Evolutionary conservation across 2,113 vertebrate species (phyloP), one percentile per base, ranked within the genome.

Genomic region (Microtus oregoni): DNA sequence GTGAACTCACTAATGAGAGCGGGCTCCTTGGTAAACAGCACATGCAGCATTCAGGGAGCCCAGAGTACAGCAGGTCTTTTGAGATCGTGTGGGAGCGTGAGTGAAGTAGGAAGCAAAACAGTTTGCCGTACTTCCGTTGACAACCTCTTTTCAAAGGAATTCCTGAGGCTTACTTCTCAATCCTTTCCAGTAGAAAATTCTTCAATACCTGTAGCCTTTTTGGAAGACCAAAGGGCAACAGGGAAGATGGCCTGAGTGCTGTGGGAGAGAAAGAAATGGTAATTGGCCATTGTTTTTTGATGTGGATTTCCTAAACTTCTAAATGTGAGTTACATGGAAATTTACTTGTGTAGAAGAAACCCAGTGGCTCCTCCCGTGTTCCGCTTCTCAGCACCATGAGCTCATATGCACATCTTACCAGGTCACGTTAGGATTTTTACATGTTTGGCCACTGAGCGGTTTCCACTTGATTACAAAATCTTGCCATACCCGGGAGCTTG

Each of bases 241-340:
- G 30, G 14, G 77, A 96, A 96, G 65, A 73, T 44, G 12, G 12
- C 8, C 11, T 35, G 35, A 41, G 38, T 28, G 30, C 12, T 55
- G 91, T 91, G 41, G 72, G 65, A 81, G 38, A 86, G 94, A 61
- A 3, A 35, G 52, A 10, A 4, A 14, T 15, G 24, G 14, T 65
- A 19, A n/a, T 28, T 63, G 47, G 4, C 79, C 83, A 41, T 78
- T 91, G 70, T 77, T 79, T 78, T 6, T 89, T 95, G 67, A 22
- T 28, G 32, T 68, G 24, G 35, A 41, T 78, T 86, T 96, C 92
- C 61, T 73, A 87, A 90, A 50, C 75, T 52, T 94, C 58, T 90
- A 75, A 90, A 52, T 90, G 55, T 52, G 50, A 28, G 89, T 91
- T 87, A 70, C 47, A 76, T 88, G 87, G 30, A 38, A 83, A 55